phyloP scores from a whole-genome alignment of 92 coral and sea anemone species.

The Epizoanthus stellaris region DNA sequence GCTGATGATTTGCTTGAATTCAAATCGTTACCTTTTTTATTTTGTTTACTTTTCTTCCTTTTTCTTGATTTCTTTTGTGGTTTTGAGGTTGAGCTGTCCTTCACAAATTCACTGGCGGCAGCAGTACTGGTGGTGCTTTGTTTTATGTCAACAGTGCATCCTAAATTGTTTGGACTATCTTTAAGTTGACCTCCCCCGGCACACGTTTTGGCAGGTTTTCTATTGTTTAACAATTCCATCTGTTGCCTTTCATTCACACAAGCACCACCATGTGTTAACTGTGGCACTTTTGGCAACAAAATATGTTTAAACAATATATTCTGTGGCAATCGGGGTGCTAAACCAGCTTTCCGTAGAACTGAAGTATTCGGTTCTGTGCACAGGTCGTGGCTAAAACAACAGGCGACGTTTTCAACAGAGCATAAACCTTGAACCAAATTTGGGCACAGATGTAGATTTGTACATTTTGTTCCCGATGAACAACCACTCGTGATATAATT shows the following conservation, averaged over 20 bases:
- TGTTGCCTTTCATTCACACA: background rate
- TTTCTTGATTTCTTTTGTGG: background rate
- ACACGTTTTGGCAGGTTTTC: background rate
- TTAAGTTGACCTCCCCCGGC: background rate
- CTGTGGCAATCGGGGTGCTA: background rate
- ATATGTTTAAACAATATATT: slow-evolving; percentile 12
- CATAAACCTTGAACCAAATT: slow-evolving; percentile 1
- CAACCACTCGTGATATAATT: slow-evolving; percentile 39
- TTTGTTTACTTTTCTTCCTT: background rate
- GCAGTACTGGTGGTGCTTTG: background rate
- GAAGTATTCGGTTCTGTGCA: background rate
- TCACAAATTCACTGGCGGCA: background rate
- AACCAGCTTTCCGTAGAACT: background rate
- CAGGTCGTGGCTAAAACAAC: slow-evolving; percentile 23
- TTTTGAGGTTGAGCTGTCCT: background rate
- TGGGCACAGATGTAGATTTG: slow-evolving; percentile 51
- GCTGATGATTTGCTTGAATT: background rate
- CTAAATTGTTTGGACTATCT: background rate
- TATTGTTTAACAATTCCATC: background rate
- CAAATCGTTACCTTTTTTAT: background rate
- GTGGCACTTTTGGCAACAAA: background rate
- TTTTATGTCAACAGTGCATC: too few species aligned
- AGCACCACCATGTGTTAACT: background rate
- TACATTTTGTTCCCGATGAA: slow-evolving; percentile 7
- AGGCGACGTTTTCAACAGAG: background rate